phyloP scores from a whole-genome alignment of 2,113 vertebrate species.

The Pan paniscus region DNA sequence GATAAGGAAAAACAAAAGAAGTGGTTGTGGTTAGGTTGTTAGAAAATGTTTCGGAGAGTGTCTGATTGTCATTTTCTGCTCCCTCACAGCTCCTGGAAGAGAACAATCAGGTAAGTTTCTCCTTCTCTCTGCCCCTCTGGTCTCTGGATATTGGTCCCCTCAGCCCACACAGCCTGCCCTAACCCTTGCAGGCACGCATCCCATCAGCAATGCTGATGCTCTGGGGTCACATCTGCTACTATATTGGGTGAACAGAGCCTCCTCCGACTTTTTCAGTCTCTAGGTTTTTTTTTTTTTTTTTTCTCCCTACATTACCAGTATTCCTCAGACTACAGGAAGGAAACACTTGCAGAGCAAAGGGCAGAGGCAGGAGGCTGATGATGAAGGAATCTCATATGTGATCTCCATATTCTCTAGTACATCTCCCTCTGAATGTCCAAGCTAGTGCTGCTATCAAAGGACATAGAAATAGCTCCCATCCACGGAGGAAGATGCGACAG shows the following conservation, averaged over 20 bases:
- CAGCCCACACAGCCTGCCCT: neutral
- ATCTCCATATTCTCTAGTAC: neutral
- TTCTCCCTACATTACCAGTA: no score
- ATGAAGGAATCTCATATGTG: neutral
- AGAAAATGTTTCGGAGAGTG: neutral
- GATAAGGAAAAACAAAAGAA: neutral
- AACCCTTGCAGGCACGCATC: neutral
- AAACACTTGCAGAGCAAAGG: neutral
- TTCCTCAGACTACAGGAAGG: neutral
- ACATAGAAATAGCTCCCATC: neutral
- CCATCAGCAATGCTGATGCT: neutral
- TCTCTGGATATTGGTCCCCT: neutral
- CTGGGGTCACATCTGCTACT: neutral
- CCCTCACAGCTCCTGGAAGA: constrained; percentile 33
- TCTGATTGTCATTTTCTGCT: neutral
- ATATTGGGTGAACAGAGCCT: neutral
- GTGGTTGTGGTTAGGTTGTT: neutral
- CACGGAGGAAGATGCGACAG: neutral
- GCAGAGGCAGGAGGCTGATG: neutral
- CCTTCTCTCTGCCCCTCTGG: neutral
- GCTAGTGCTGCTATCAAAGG: neutral
- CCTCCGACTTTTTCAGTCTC: neutral
- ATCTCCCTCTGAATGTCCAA: neutral
- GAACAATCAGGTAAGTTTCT: constrained; percentile 29
- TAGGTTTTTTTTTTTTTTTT: no score